A percentile compares a stretch with the other conserved stretches of the same genome.
phyloP scores from a whole-genome alignment of 2,113 vertebrate species.

The Apteryx mantelli region DNA sequence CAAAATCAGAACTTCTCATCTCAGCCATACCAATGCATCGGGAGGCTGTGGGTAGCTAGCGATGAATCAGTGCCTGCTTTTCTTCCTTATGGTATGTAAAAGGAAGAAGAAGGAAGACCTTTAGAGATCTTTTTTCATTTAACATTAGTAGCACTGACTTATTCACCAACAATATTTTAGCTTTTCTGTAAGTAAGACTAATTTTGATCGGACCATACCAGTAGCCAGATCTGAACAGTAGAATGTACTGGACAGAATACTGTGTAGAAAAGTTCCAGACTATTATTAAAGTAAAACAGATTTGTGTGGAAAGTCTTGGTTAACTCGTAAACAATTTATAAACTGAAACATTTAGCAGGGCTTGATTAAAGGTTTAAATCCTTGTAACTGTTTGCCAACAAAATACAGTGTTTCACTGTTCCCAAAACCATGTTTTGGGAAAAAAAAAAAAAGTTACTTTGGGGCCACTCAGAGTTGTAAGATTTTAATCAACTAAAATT shows the following conservation, averaged over 20 bases:
- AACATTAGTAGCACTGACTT: neutral
- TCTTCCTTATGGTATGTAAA: neutral
- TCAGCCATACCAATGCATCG: neutral
- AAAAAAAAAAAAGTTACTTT: neutral
- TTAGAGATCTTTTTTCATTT: neutral
- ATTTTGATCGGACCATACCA: neutral
- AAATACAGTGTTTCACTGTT: conserved; percentile 68
- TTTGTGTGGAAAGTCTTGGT: conserved; percentile 46
- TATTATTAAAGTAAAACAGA: conserved; percentile 57
- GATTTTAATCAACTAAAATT: conserved; percentile 49
- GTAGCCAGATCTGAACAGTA: neutral
- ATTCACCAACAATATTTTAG: neutral
- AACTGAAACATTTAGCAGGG: conserved; percentile 54
- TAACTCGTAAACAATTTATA: conserved; percentile 72
- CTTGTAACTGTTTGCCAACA: conserved; percentile 44
- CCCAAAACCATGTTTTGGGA: conserved; percentile 26
- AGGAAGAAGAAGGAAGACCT: neutral
- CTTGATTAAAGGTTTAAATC: conserved; percentile 70
- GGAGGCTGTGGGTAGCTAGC: neutral
- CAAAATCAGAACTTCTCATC: neutral
- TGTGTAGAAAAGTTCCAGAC: conserved; percentile 28
- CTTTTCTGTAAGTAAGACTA: neutral
- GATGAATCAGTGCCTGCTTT: neutral
- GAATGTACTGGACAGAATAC: neutral
- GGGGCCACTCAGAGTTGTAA: conserved; percentile 7